A percentile compares a stretch with the other conserved stretches of the same genome.
Conservation (phyloP, 2,888 invertebrate species). For the Orthosia incerta region DNA sequence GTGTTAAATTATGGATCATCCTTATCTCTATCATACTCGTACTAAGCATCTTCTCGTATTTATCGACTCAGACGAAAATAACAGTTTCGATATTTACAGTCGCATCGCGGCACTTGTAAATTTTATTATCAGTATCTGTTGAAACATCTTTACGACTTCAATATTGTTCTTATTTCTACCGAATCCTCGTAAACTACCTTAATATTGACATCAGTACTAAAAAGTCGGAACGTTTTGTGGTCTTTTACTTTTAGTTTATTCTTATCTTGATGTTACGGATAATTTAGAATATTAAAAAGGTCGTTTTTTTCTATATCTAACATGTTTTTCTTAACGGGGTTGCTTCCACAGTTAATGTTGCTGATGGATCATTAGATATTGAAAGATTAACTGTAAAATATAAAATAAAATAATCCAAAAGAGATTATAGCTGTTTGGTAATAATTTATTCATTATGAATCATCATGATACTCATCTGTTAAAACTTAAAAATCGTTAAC, state of each 20-base stretch:
- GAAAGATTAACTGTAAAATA: neutral
- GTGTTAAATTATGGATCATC: constrained; percentile 32
- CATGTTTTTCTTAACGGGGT: constrained; percentile 1
- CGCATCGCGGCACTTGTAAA: neutral
- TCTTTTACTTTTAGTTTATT: constrained; percentile 7
- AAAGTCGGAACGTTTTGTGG: constrained; percentile 10
- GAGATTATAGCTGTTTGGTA: neutral
- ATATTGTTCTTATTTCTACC: constrained; percentile 40
- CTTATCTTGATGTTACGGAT: constrained; percentile 13
- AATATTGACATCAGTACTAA: constrained; percentile 37
- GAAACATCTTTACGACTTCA: constrained; percentile 36
- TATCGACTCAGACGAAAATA: constrained; percentile 26
- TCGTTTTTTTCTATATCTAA: neutral
- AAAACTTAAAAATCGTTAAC: neutral
- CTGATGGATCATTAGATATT: neutral
- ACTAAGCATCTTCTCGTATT: neutral
- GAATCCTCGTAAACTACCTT: constrained; percentile 34
- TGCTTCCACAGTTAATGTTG: neutral
- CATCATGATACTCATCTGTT: neutral
- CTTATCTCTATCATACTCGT: constrained; percentile 9
- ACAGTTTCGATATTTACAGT: constrained; percentile 16
- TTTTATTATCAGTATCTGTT: constrained; percentile 32
- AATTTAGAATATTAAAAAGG: constrained; percentile 23
- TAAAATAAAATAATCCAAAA: neutral
- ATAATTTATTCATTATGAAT: neutral